Evolutionary conservation across 2,888 invertebrate species (phyloP).

Genomic region (Cybosia mesomella): DNA sequence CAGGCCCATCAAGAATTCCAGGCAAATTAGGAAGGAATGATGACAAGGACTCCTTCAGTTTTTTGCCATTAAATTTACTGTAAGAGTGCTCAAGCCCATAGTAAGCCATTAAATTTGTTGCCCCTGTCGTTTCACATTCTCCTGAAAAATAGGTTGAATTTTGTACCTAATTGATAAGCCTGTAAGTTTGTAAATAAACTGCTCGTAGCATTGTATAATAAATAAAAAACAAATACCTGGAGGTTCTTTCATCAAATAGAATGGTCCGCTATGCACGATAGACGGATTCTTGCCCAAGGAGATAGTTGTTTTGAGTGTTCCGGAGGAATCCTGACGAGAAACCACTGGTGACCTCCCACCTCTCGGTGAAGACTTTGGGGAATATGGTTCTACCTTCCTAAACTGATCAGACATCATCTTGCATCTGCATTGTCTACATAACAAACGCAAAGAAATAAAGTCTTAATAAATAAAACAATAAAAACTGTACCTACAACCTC

Average conservation of each 20-base stretch:
- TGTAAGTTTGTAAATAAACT: constrained; percentile 36
- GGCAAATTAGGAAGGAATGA: constrained; percentile 98
- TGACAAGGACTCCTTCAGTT: constrained; percentile 97
- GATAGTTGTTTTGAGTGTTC: constrained; percentile 98
- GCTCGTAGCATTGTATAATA: not conserved
- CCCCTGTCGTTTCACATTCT: constrained; percentile 97
- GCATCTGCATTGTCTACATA: constrained; percentile 85
- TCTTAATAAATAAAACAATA: constrained; percentile 74
- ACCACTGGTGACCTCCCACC: constrained; percentile 98
- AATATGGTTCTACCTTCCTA: constrained; percentile 97
- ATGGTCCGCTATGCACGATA: constrained; percentile 98
- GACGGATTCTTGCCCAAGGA: constrained; percentile 98
- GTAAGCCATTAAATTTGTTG: constrained; percentile 98
- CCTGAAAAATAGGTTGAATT: constrained; percentile 77
- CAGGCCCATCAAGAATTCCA: constrained; percentile 97
- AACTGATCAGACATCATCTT: constrained; percentile 97
- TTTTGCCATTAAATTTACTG: constrained; percentile 98
- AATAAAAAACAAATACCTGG: constrained; percentile 88
- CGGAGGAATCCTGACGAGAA: constrained; percentile 98
- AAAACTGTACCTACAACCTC: constrained; percentile 72
- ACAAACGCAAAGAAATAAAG: constrained; percentile 73
- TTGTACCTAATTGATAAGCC: not conserved
- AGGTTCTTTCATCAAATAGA: constrained; percentile 99
- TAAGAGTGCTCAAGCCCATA: constrained; percentile 99
- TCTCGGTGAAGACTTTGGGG: constrained; percentile 97